Conservation (phyloP, 2,113 vertebrate species). For the Labeo rohita region DNA sequence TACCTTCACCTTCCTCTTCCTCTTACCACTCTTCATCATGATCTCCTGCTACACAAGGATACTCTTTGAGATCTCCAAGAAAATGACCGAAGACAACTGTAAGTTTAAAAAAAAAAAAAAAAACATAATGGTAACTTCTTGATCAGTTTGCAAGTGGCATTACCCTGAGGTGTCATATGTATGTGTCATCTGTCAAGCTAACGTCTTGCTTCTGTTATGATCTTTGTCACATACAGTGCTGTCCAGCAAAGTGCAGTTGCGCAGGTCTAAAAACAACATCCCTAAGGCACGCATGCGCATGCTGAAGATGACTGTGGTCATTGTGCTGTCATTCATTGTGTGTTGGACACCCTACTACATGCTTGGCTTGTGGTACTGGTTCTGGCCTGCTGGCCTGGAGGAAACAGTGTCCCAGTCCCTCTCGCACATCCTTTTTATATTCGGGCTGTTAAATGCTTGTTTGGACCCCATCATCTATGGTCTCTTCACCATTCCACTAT, state of each 20-base stretch:
- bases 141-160: background rate
- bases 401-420: constrained; percentile 79
- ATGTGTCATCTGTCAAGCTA: background rate
- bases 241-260: constrained; percentile 76
- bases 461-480: constrained; percentile 80
- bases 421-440: constrained; percentile 82
- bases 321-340: constrained; percentile 81
- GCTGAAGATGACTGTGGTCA: constrained; percentile 82
- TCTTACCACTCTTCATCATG: constrained; percentile 81
- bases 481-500: constrained; percentile 77
- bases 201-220: constrained; percentile 14
- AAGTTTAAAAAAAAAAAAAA: constrained; percentile 41
- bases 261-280: constrained; percentile 82
- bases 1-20: constrained; percentile 82
- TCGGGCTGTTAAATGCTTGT: constrained; percentile 80
- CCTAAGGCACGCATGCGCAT: constrained; percentile 83
- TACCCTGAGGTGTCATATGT: background rate
- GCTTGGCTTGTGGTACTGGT: constrained; percentile 83
- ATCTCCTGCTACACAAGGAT: constrained; percentile 82
- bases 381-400: constrained; percentile 78
- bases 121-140: background rate
- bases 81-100: constrained; percentile 74
- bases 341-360: constrained; percentile 85
- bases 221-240: constrained; percentile 63
- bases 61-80: constrained; percentile 79